These are phyloP conservation scores for Marcusenius ussheri DNA, from an alignment of 2,113 vertebrate genomes.

Conservation along the genomic window DNA sequence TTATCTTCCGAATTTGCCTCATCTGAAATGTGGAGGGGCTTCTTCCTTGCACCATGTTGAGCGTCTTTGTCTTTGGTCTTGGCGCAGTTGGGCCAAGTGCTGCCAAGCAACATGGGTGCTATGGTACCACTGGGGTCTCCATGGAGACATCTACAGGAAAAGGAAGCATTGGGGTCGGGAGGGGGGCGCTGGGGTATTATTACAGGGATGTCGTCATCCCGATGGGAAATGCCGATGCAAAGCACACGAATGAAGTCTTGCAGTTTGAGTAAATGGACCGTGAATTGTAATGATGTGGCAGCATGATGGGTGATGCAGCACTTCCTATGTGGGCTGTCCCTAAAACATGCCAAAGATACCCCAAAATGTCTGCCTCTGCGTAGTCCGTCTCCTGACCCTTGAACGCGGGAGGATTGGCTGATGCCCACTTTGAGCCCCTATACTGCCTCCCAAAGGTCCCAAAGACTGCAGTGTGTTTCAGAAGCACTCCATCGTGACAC, in stretches of 20 bases:
- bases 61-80: constrained; percentile 41
- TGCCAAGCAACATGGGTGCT: constrained; percentile 18
- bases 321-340: not conserved
- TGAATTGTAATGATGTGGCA: not conserved
- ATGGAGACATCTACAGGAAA: constrained; percentile 26
- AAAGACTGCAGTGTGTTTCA: not conserved
- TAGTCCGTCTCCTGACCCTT: no score
- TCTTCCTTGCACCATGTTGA: not conserved
- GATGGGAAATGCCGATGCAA: not conserved
- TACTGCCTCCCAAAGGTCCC: not conserved
- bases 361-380: not conserved
- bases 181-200: not conserved
- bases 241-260: not conserved
- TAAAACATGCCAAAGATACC: not conserved
- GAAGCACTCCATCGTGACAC: not conserved
- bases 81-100: not conserved
- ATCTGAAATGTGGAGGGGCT: not conserved
- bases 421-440: not conserved
- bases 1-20: not conserved
- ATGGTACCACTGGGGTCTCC: constrained; percentile 19
- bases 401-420: not conserved
- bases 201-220: not conserved
- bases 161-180: not conserved
- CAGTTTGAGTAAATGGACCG: not conserved
- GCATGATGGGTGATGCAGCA: not conserved